Conservation (phyloP, 2,888 invertebrate species). For the Celastrina argiolus region DNA sequence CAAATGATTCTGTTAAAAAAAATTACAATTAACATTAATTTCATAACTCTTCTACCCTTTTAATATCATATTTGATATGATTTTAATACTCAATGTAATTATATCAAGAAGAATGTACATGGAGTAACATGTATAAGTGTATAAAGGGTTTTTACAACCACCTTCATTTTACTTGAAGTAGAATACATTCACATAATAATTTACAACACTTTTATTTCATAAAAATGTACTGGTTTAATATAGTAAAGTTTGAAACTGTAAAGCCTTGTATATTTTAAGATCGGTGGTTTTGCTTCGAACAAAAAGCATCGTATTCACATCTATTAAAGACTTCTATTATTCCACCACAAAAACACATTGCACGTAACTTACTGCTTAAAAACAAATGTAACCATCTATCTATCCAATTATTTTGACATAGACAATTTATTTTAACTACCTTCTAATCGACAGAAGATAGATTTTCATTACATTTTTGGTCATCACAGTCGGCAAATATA, state of each 20-base stretch:
- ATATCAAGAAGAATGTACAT: neutral
- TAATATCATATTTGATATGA: constrained; percentile 11
- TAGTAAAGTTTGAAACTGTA: neutral
- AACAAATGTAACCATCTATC: neutral
- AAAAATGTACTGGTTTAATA: neutral
- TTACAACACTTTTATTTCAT: neutral
- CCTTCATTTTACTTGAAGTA: neutral
- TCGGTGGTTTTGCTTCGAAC: neutral
- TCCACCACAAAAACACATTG: neutral
- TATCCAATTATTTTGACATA: too few relatives aligned
- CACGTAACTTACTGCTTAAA: neutral
- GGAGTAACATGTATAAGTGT: neutral
- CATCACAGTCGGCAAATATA: too few relatives aligned
- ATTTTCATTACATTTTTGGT: neutral
- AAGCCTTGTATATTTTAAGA: neutral
- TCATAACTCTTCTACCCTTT: neutral
- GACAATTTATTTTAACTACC: neutral
- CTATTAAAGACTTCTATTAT: neutral
- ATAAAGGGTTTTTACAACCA: neutral
- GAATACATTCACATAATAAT: neutral
- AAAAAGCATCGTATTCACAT: neutral
- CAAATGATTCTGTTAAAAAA: neutral
- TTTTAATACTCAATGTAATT: neutral
- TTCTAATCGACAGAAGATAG: neutral
- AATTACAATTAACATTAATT: neutral